Percentiles rank a stretch among this genome's conserved stretches.
Conservation (phyloP, 2,797 vertebrate species). For the Babyrousa celebensis region DNA sequence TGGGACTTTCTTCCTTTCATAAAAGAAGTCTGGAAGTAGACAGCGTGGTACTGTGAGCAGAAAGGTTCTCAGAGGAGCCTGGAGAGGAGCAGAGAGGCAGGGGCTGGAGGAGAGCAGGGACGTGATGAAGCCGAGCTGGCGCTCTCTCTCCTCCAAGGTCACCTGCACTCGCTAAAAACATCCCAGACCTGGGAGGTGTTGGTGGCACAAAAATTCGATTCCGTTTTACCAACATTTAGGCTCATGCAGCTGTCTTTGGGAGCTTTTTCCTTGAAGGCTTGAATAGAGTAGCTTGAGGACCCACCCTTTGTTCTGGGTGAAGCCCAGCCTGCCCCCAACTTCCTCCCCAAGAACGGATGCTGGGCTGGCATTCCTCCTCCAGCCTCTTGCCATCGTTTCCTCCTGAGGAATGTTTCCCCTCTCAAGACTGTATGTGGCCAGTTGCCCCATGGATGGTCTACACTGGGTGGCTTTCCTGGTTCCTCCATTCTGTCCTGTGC, state of each 20-base stretch:
- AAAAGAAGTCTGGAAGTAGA: neutral
- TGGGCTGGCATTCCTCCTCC: neutral
- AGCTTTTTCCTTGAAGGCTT: neutral
- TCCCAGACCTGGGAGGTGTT: neutral
- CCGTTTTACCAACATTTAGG: neutral
- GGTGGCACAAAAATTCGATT: neutral
- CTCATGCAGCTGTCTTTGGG: neutral
- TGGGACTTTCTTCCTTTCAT: neutral
- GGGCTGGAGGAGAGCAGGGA: neutral
- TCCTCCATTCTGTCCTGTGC: neutral
- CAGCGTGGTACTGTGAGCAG: neutral
- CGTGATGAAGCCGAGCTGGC: neutral
- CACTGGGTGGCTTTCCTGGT: neutral
- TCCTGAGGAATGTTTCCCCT: too few species aligned
- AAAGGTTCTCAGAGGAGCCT: neutral
- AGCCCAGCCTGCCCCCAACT: rapidly evolving
- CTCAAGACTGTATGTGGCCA: neutral
- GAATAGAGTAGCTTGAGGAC: neutral
- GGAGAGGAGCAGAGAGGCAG: neutral
- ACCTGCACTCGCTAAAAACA: neutral
- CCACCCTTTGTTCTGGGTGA: neutral
- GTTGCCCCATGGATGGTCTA: rapidly evolving
- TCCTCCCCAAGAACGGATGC: neutral
- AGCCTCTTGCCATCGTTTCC: neutral
- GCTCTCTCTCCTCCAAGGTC: neutral